phyloP scores from a whole-genome alignment of 2,888 invertebrate species.

The Tachina fera region DNA sequence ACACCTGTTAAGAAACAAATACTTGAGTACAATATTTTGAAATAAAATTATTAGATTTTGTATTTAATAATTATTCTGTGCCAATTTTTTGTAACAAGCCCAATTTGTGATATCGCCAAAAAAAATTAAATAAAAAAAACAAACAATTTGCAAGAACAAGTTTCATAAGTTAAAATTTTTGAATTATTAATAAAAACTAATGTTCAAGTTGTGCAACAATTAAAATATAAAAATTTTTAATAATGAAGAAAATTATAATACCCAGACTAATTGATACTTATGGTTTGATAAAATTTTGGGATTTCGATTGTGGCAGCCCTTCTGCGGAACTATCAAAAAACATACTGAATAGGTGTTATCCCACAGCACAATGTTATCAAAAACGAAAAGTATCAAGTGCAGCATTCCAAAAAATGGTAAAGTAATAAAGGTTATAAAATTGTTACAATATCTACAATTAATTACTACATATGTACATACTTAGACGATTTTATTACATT shows the following conservation, averaged over 20 bases:
- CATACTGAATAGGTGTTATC: constrained; percentile 44
- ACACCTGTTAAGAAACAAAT: constrained; percentile 75
- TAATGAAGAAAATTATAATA: constrained; percentile 79
- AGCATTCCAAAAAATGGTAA: constrained; percentile 53
- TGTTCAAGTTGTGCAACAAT: constrained; percentile 34
- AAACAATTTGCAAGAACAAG: constrained; percentile 39
- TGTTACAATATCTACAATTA: neutral
- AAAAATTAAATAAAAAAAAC: neutral
- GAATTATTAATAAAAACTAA: neutral
- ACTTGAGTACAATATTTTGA: constrained; percentile 16
- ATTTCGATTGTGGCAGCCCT: constrained; percentile 77
- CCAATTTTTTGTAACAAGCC: neutral
- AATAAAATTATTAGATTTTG: constrained; percentile 37
- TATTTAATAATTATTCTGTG: constrained; percentile 24
- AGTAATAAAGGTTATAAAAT: neutral
- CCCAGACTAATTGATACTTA: constrained; percentile 79
- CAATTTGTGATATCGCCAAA: neutral
- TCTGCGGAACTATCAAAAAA: constrained; percentile 50
- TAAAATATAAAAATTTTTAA: constrained; percentile 16
- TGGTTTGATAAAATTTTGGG: constrained; percentile 79
- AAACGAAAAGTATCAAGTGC: neutral
- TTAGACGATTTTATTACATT: too few species aligned
- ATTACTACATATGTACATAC: too few species aligned
- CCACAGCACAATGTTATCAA: constrained; percentile 51
- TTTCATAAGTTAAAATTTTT: neutral